Conservation (phyloP, 2,888 invertebrate genomes). For the Noctua comes region DNA sequence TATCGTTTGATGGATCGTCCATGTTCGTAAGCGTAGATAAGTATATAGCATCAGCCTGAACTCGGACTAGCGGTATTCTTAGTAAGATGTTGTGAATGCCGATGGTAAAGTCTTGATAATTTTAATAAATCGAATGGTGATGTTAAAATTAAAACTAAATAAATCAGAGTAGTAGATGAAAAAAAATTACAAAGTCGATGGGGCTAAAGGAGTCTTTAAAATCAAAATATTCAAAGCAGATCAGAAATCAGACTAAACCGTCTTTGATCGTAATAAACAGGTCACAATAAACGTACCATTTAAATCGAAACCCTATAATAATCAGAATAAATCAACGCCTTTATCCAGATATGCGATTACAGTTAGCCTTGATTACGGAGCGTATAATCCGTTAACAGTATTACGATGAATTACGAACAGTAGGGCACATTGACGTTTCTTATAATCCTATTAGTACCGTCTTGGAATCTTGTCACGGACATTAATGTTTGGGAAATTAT, state of each 20-base stretch:
- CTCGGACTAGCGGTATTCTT: conserved; percentile 24
- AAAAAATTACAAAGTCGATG: background rate
- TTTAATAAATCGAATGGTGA: background rate
- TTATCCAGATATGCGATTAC: conserved; percentile 52
- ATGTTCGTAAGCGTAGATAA: conserved; percentile 29
- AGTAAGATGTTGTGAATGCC: conserved; percentile 12
- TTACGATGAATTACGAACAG: conserved; percentile 74
- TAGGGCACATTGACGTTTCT: conserved; percentile 63
- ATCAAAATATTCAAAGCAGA: background rate
- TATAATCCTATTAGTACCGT: conserved; percentile 75
- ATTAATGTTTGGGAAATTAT: conserved; percentile 49
- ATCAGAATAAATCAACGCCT: conserved; percentile 51
- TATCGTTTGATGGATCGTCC: conserved; percentile 31
- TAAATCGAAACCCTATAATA: conserved; percentile 33
- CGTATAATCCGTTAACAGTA: conserved; percentile 74
- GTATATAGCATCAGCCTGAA: background rate
- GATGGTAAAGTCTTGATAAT: background rate
- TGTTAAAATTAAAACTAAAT: background rate
- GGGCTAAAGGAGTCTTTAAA: background rate
- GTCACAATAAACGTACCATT: conserved; percentile 16
- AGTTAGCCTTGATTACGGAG: conserved; percentile 66
- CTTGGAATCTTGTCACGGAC: conserved; percentile 52
- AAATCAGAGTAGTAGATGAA: background rate
- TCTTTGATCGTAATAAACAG: background rate
- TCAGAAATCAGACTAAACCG: background rate